Conservation (phyloP, 2,797 vertebrate species). For the Neosilurus hyrtlii region DNA sequence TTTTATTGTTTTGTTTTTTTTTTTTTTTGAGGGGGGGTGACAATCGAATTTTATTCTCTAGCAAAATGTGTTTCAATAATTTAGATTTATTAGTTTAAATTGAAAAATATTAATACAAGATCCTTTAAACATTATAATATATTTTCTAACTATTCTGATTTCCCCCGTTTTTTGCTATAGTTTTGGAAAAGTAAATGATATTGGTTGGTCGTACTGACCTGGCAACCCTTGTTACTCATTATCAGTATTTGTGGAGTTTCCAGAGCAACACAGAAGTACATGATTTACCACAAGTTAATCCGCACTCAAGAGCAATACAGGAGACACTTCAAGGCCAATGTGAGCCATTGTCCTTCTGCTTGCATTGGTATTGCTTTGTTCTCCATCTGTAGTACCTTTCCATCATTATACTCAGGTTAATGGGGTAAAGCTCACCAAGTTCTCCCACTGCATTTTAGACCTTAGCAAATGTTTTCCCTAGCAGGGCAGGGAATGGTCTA, state of each 20-base stretch:
- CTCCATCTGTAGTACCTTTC: background rate
- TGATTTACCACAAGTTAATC: background rate
- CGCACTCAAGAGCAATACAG: background rate
- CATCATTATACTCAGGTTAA: constrained; percentile 7
- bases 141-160: background rate
- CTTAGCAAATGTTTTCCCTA: background rate
- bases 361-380: background rate
- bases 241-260: background rate
- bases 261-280: background rate
- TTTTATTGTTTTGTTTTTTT: too few relatives aligned
- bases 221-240: background rate
- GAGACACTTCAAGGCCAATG: background rate
- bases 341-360: background rate
- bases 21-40: background rate
- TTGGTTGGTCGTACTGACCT: background rate
- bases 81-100: background rate
- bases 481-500: background rate
- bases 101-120: background rate
- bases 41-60: too few relatives aligned
- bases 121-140: background rate
- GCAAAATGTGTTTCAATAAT: background rate
- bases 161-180: background rate
- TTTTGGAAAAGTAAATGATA: background rate
- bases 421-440: constrained; percentile 1
- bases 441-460: background rate